A percentile compares a stretch with the other conserved stretches of the same genome.
These are phyloP conservation scores for Parambassis ranga DNA, from an alignment of 2,797 vertebrate genomes.

Conservation along the genomic window DNA sequence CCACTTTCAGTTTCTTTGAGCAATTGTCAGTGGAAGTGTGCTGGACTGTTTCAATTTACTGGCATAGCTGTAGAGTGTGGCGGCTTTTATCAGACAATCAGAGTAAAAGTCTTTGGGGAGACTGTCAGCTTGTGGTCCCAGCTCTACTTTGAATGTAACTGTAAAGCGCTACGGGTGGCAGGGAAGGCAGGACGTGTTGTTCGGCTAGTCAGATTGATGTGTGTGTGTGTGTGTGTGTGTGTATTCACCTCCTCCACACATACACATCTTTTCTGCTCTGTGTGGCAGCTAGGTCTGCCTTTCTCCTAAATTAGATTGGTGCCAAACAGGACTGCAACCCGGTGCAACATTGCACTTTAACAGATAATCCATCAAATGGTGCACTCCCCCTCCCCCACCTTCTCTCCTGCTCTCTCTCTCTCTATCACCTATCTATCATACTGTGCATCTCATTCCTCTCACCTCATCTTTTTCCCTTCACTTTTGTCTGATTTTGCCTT, in stretches of 20 bases:
- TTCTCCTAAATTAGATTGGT: constrained; percentile 68
- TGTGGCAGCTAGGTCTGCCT: constrained; percentile 51
- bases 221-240: constrained; percentile 22
- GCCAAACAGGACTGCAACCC: constrained; percentile 64
- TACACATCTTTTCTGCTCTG: constrained; percentile 32
- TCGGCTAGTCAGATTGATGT: constrained; percentile 38
- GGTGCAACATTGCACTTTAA: constrained; percentile 65
- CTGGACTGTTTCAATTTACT: not conserved
- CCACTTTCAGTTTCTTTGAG: not conserved
- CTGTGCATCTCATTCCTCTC: not conserved
- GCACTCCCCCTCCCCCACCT: constrained; percentile 5
- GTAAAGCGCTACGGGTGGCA: constrained; percentile 21
- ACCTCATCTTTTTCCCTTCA: not conserved
- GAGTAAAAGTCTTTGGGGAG: not conserved
- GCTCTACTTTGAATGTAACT: constrained; percentile 19
- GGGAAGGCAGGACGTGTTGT: constrained; percentile 27
- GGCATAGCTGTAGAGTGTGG: not conserved
- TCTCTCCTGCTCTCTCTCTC: not conserved
- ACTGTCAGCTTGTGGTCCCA: constrained; percentile 16
- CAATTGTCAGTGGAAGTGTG: constrained; percentile 3
- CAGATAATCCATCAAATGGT: constrained; percentile 69
- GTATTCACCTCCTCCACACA: not conserved
- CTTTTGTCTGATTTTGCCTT: not conserved
- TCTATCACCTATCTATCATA: constrained; percentile 21
- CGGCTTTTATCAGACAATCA: constrained; percentile 7